Evolutionary conservation across 2,888 invertebrate genomes (phyloP).

Genomic region (Melipona bicolor): DNA sequence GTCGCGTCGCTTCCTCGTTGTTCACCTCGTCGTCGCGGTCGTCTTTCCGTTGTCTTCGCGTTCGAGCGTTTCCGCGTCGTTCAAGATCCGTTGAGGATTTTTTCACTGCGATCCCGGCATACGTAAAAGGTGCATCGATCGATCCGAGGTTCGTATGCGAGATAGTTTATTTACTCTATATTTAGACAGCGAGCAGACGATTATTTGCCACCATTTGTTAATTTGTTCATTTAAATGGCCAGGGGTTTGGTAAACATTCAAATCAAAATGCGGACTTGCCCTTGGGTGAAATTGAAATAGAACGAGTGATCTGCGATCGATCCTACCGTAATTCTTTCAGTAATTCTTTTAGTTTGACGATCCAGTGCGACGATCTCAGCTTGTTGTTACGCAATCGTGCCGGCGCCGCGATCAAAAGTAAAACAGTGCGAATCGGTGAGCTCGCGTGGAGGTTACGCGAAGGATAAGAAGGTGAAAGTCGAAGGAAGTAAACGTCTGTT

Average conservation of each 20-base stretch:
- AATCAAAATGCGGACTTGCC: no score
- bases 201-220: no score
- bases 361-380: no score
- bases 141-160: not conserved
- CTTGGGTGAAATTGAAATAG: no score
- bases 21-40: constrained; percentile 56
- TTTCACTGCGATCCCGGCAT: not conserved
- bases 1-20: constrained; percentile 63
- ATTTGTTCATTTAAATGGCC: no score
- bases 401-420: no score
- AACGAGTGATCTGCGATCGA: no score
- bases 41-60: constrained; percentile 19
- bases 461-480: not conserved
- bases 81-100: not conserved
- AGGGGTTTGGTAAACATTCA: no score
- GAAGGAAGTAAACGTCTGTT: not conserved
- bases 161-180: no score
- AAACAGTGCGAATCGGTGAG: not conserved
- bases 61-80: not conserved
- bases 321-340: no score
- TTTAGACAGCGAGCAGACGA: no score
- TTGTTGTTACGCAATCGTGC: not conserved
- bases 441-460: not conserved
- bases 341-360: no score
- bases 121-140: not conserved